Percentiles rank a stretch among this genome's conserved stretches.
Conservation (phyloP, 2,113 vertebrate genomes). For the Thymallus thymallus region DNA sequence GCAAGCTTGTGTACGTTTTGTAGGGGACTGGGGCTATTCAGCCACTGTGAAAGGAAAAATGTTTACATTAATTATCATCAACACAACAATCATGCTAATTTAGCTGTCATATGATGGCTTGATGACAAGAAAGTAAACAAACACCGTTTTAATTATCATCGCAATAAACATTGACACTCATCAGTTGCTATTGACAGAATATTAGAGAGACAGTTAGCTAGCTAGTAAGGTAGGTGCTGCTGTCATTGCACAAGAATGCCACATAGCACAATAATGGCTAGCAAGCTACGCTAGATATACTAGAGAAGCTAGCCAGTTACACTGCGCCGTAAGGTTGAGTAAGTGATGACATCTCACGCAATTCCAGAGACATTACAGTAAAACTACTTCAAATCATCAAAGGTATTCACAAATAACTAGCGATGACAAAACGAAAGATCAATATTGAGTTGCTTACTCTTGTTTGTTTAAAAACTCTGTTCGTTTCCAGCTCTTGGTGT, state of each 20-base stretch:
- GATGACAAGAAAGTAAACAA: background rate
- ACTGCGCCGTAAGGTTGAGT: no score
- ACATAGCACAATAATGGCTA: no score
- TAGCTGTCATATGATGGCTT: background rate
- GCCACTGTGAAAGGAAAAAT: background rate
- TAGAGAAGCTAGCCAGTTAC: no score
- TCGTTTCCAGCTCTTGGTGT: constrained; percentile 54
- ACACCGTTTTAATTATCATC: no score
- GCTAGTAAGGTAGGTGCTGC: no score
- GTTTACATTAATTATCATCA: background rate
- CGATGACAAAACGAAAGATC: background rate
- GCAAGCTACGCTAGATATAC: no score
- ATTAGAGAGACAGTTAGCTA: no score
- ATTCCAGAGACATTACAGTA: background rate
- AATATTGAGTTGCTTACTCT: constrained; percentile 21
- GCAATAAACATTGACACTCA: no score
- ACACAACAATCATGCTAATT: background rate
- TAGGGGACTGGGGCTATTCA: background rate
- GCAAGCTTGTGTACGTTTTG: background rate
- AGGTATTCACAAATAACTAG: background rate
- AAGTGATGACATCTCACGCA: no score
- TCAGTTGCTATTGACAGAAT: no score
- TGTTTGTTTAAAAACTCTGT: constrained; percentile 33
- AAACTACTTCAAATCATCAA: background rate
- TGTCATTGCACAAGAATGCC: no score